Conservation (phyloP, 30 jellyfish, hydroid and myxozoan genomes). For the Aurelia sp. region DNA sequence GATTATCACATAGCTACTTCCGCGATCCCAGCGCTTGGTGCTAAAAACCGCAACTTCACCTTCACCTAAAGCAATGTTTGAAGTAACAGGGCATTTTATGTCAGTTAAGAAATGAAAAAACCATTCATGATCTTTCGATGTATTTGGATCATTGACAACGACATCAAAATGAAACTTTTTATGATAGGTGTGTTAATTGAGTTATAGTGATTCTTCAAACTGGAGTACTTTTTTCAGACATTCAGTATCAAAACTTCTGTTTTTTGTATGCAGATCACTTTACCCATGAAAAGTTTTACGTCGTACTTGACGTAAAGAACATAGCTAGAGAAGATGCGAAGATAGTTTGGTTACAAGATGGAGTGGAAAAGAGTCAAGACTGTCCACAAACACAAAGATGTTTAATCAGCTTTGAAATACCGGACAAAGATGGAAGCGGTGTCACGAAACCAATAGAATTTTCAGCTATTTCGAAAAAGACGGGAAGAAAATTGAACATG, state of each 20-base stretch:
- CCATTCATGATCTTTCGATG: too few species aligned
- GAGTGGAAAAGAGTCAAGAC: conserved; percentile 5
- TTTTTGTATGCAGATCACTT: background rate
- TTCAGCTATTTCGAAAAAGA: conserved; percentile 10
- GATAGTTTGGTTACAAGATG: background rate
- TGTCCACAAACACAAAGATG: conserved; percentile 10
- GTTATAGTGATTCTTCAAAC: too few species aligned
- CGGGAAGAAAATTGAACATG: background rate
- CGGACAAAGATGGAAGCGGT: background rate
- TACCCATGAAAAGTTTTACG: background rate
- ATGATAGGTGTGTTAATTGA: too few species aligned
- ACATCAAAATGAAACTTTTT: too few species aligned
- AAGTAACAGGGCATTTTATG: too few species aligned
- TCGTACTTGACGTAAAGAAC: conserved; percentile 17
- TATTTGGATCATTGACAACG: too few species aligned
- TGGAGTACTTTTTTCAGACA: too few species aligned
- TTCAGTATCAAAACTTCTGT: background rate
- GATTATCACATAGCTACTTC: too few species aligned
- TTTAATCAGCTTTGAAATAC: conserved; percentile 1
- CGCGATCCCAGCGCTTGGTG: too few species aligned
- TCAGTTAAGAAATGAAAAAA: too few species aligned
- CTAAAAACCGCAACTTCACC: too few species aligned
- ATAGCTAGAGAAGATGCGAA: conserved; percentile 20
- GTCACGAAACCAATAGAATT: background rate
- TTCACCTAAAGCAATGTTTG: too few species aligned